Evolutionary conservation across 1,140 invertebrate genomes (phyloP).

Genomic region (Sesamia nonagrioides): DNA sequence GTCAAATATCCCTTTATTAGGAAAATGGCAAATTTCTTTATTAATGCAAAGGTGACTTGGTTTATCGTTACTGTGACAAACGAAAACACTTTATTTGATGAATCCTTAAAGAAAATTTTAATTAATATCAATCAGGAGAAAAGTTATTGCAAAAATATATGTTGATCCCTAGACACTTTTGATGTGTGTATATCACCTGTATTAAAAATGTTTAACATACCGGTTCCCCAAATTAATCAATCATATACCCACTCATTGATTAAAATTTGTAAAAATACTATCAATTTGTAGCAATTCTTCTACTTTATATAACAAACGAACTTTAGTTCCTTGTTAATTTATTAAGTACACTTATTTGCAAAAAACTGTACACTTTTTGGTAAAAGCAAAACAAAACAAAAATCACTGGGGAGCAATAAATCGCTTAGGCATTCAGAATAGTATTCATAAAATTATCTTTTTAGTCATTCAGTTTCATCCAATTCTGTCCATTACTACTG

Average conservation of each 20-base stretch:
- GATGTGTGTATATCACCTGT: not conserved
- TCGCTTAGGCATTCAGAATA: conserved; percentile 2
- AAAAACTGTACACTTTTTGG: not conserved
- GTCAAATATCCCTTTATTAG: too few relatives aligned
- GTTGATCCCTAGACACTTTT: too few relatives aligned
- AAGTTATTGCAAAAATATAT: too few relatives aligned
- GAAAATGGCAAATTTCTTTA: too few relatives aligned
- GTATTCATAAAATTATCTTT: conserved; percentile 10
- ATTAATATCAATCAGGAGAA: too few relatives aligned
- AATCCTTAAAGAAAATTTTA: too few relatives aligned
- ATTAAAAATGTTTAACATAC: conserved; percentile 6
- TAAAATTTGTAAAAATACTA: conserved; percentile 1
- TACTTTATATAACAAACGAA: not conserved
- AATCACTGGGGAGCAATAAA: not conserved
- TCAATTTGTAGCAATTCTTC: not conserved
- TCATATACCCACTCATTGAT: conserved; percentile 27
- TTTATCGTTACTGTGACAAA: too few relatives aligned
- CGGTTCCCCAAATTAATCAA: conserved; percentile 6
- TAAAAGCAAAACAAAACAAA: not conserved
- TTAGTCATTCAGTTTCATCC: conserved; percentile 3
- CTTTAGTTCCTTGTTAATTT: not conserved
- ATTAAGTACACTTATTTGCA: conserved; percentile 15
- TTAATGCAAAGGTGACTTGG: too few relatives aligned
- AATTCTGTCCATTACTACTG: conserved; percentile 5
- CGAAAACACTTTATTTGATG: too few relatives aligned